Base-by-base conservation (phyloP, 2,797 vertebrate species). In the Ciconia nigra region DNA sequence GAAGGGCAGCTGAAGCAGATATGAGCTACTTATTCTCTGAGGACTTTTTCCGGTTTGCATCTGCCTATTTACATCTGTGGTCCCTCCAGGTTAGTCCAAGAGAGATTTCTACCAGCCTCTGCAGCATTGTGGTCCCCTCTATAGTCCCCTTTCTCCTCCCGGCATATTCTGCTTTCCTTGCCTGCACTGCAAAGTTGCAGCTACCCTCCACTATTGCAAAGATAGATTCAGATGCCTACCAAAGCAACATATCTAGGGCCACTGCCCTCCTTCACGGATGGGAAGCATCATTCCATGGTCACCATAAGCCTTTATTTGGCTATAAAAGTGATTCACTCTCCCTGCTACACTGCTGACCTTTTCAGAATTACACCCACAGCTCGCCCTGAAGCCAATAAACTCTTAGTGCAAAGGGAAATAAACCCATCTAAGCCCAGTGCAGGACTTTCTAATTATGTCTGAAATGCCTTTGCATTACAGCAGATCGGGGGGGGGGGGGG, bases 281-380 rank as follows among this genome's bases (percentile, higher is more conserved):
- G 78, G 39, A 89, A 96, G 44, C 42, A 74, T 74, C 81, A 81
- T 74, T 84, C 92, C 39, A 39, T 80, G 84, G 83, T 33, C 78
- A 47, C 15, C 71, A 54, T 66, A 90, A 89, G 90, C 52, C 90
- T 85, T 90, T 92, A 87, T 95, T 83, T 92, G 78, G 83, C 92
- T 72, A 81, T 91, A 91, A 94, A 96, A 92, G 54, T 89, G 89
- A 96, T 94, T 97, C 72, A 92, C 41, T 87, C 63, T 71, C 72
- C 66, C 63, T 91, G 57, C 59, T 90, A 58, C 4, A 3, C 44
- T 74, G 67, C 78, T 97, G 92, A 93, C 92, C 93, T 97, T 96
- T 96, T 86, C 83, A 95, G 78, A 97, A 95, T 92, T 92, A 83
- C 51, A 96, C 78, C 78, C 71, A 90, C 90, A 87, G 93, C 90